These are phyloP conservation scores for Chirona hameri DNA, from an alignment of 2,888 invertebrate species.

Conservation along the genomic window DNA sequence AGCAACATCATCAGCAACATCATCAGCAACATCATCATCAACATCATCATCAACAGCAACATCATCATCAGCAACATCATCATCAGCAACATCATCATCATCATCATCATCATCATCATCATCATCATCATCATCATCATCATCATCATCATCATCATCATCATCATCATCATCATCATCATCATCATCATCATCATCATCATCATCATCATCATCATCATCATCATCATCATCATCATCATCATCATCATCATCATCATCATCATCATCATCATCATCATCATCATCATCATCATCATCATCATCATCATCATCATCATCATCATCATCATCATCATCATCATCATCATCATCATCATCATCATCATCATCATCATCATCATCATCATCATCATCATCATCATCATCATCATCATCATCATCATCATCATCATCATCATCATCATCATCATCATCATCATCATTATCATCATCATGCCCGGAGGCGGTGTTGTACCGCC, in stretches of 20 bases:
- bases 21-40: too few species aligned
- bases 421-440: background rate
- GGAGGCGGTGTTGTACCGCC: too few species aligned
- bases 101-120: too few species aligned
- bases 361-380: background rate
- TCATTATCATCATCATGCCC: background rate
- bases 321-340: background rate
- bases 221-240: background rate
- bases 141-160: background rate
- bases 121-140: background rate
- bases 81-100: too few species aligned
- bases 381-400: conserved; percentile 1
- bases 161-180: conserved; percentile 1
- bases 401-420: background rate
- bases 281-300: background rate
- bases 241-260: background rate
- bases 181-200: background rate
- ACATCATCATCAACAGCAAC: too few species aligned
- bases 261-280: background rate
- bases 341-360: background rate
- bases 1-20: too few species aligned
- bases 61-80: too few species aligned
- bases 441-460: conserved; percentile 26
- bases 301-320: background rate
- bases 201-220: background rate